A percentile compares a stretch with the other conserved stretches of the same genome.
Evolutionary conservation across 37 sponge, comb jelly and placozoan genomes (phyloP).

Genomic region (Geodia barretti): DNA sequence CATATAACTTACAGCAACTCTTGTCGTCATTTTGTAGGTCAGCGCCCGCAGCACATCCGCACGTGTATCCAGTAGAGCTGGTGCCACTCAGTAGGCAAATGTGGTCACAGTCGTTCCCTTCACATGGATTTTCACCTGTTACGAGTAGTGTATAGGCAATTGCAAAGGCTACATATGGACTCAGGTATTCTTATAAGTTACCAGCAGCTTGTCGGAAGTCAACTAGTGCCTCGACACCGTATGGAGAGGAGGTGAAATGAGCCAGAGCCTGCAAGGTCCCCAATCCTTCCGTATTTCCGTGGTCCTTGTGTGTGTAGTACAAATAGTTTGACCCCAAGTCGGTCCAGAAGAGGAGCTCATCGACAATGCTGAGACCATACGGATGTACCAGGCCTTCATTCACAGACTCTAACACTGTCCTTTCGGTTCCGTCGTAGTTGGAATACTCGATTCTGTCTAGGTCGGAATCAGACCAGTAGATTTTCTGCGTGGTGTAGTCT

Average conservation of each 20-base stretch:
- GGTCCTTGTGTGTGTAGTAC: slow-evolving; percentile 16
- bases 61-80: slow-evolving; percentile 12
- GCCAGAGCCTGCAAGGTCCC: not conserved
- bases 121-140: slow-evolving; percentile 67
- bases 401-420: not conserved
- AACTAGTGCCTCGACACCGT: slow-evolving; percentile 31
- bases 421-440: slow-evolving; percentile 14
- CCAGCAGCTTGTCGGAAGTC: slow-evolving; percentile 6
- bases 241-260: slow-evolving; percentile 5
- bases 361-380: slow-evolving; percentile 48
- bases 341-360: slow-evolving; percentile 62
- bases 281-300: not conserved
- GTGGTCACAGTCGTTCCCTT: slow-evolving; percentile 45
- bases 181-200: not conserved
- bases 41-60: slow-evolving; percentile 55
- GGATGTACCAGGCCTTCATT: slow-evolving; percentile 40
- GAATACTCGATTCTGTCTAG: slow-evolving; percentile 40
- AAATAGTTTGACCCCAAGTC: slow-evolving; percentile 58
- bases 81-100: slow-evolving; percentile 57
- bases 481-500: slow-evolving; percentile 25
- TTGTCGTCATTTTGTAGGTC: not conserved
- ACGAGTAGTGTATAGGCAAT: too few species aligned
- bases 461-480: slow-evolving; percentile 53
- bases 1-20: not conserved
- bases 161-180: not conserved